Base-by-base conservation (phyloP, 2,888 invertebrate genomes). In the Phortica magna region DNA sequence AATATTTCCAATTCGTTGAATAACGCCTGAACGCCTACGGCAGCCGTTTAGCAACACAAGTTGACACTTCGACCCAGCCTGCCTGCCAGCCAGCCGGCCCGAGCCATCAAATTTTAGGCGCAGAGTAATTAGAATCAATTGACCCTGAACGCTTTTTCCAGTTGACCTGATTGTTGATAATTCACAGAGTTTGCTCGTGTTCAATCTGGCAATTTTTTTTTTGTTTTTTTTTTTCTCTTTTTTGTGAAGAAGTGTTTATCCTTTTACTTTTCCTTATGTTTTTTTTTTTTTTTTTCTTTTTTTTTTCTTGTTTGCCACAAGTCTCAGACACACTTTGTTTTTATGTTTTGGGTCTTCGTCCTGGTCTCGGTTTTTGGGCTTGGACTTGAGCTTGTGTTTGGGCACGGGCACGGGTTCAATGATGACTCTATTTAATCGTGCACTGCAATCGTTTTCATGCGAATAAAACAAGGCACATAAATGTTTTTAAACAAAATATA, bases 61-160 rank as follows among this genome's bases (percentile, higher is more conserved):
- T 59, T 59, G 9, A 17, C 22, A 10, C 9, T 6, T 59, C 9
- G 7, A 14, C 39, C 22, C 2, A 31, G 5, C 17, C 19, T 22
- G 48, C 7, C 42, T 1, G 43, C 43, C 12, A n/a, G 42, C 10
- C 31, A 31, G 5, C 31, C 31, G 43, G n/a, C 22, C 48, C 19
- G 3, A 17, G 17, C 5, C 65, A 79, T 81, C 81, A 83, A n/a
- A 10, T 73, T 73, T 73, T 39, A 57, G 39, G 48, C 53, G 31
- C 42, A 48, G 59, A 70, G 61, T 71, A 75, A 75, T 70, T 83
- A 83, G 82, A 83, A 83, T 83, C 83, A 83, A 83, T 83, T 83
- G 84, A 83, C 83, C 83, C 83, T 83, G 83, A 83, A 83, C 83
- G 82, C 79, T 83, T 83, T 83, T 83, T 83, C 82, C 83, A 83